These are phyloP conservation scores for Promerops cafer DNA, from an alignment of 2,113 vertebrate genomes.

Conservation along the genomic window DNA sequence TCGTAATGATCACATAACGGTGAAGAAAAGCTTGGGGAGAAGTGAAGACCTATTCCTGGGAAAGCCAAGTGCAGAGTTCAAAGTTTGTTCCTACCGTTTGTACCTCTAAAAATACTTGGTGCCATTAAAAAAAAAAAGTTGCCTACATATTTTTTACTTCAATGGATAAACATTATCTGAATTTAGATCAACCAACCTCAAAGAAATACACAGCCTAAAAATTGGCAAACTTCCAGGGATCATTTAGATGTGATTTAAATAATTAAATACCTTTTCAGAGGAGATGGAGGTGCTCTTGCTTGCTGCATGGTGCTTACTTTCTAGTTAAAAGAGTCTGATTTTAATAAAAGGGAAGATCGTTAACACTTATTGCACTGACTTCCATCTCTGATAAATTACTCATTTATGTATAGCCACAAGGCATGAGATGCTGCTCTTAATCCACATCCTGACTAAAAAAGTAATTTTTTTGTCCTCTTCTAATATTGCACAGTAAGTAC, in stretches of 20 bases:
- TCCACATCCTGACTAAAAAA: neutral
- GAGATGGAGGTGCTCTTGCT: neutral
- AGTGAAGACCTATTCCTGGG: neutral
- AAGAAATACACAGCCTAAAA: neutral
- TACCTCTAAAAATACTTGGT: neutral
- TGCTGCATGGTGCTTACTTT: neutral
- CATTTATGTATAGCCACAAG: neutral
- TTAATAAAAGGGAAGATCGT: neutral
- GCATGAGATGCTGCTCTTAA: neutral
- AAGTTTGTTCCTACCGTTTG: neutral
- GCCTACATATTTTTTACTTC: neutral
- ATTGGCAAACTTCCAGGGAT: neutral
- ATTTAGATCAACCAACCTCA: neutral
- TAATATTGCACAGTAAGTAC: neutral
- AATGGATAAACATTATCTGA: neutral
- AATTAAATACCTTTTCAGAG: neutral
- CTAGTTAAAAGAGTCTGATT: neutral
- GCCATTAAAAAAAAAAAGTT: neutral
- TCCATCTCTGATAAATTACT: neutral
- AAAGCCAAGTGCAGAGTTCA: neutral
- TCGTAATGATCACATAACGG: fast-evolving
- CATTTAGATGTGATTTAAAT: neutral
- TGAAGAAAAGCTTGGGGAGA: neutral
- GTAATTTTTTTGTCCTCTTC: neutral
- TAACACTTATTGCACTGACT: neutral